Percentiles rank a stretch among this genome's conserved stretches.
phyloP scores from a whole-genome alignment of 2,888 invertebrate species.

The Kuschelorhynchus macadamiae region DNA sequence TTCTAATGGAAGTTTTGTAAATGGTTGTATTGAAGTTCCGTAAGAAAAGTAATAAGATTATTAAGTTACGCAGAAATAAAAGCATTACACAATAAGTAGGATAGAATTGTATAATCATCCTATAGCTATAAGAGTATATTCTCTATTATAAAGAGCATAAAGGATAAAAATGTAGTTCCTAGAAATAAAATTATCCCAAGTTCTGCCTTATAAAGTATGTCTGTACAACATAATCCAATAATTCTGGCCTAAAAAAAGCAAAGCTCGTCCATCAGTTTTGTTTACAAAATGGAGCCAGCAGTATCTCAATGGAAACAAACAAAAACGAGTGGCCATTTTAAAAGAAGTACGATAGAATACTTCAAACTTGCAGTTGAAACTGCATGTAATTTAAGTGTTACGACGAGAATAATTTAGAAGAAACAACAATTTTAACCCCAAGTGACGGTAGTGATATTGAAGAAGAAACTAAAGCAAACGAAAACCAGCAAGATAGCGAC shows the following conservation, averaged over 20 bases:
- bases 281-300: slow-evolving; percentile 5
- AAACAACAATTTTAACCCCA: no score
- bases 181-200: slow-evolving; percentile 9
- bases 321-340: slow-evolving; percentile 21
- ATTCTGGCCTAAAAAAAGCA: slow-evolving; percentile 6
- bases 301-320: slow-evolving; percentile 18
- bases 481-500: no score
- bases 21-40: slow-evolving; percentile 34
- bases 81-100: slow-evolving; percentile 11
- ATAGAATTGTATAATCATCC: slow-evolving; percentile 22
- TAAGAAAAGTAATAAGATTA: slow-evolving; percentile 34
- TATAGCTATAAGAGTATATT: slow-evolving; percentile 33
- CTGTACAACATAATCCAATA: slow-evolving; percentile 9
- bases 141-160: slow-evolving; percentile 37
- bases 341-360: slow-evolving; percentile 21
- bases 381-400: no score
- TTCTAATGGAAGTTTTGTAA: slow-evolving; percentile 33
- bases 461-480: no score
- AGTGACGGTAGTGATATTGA: no score
- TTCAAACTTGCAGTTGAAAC: slow-evolving; percentile 14
- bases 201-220: slow-evolving; percentile 12
- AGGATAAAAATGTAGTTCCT: slow-evolving; percentile 15
- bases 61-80: slow-evolving; percentile 21
- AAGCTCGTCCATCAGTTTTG: background rate
- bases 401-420: no score